Conservation (phyloP, 1,140 invertebrate genomes). For the Drosophila simulans region DNA sequence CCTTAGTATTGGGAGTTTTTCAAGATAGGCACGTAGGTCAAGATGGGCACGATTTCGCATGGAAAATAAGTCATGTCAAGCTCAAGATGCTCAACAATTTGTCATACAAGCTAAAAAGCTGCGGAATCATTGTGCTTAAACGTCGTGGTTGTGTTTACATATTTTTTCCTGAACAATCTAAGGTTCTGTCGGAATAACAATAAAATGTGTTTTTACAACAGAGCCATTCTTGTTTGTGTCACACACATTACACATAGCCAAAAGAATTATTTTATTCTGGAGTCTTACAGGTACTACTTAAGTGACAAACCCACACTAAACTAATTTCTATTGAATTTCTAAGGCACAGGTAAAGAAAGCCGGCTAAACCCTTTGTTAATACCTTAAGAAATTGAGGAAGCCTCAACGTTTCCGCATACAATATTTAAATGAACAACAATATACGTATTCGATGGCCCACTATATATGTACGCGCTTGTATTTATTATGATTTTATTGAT, state of each 20-base stretch:
- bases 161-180: conserved; percentile 5
- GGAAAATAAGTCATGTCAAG: conserved; percentile 41
- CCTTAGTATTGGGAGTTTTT: conserved; percentile 37
- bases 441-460: neutral
- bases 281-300: conserved; percentile 1
- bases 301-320: neutral
- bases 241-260: conserved; percentile 13
- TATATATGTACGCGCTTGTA: conserved; percentile 37
- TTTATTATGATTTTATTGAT: conserved; percentile 62
- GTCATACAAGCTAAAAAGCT: conserved; percentile 26
- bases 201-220: conserved; percentile 1
- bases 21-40: conserved; percentile 65
- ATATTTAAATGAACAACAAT: conserved; percentile 22
- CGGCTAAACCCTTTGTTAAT: conserved; percentile 15
- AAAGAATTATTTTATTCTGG: neutral
- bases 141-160: conserved; percentile 5
- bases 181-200: conserved; percentile 2
- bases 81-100: conserved; percentile 37
- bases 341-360: neutral
- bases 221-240: neutral
- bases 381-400: conserved; percentile 2
- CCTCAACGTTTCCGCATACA: conserved; percentile 24
- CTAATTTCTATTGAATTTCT: conserved; percentile 15
- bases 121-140: conserved; percentile 23
- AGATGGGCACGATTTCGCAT: conserved; percentile 57